A percentile compares a stretch with the other conserved stretches of the same genome.
Evolutionary conservation across 30 jellyfish, hydroid and myxozoan species (phyloP).

Genomic region (Morbakka virulenta): DNA sequence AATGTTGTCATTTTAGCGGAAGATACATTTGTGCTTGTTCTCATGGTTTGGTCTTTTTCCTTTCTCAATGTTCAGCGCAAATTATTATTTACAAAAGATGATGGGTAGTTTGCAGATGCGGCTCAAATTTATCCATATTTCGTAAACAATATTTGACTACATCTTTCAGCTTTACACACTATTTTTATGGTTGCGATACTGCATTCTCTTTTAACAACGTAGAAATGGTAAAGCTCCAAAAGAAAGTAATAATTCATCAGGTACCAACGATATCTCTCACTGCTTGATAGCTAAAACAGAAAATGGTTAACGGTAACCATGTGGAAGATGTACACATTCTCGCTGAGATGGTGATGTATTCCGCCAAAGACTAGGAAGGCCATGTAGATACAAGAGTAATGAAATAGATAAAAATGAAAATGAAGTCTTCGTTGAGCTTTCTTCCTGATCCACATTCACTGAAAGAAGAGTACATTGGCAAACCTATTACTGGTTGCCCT

Average conservation of each 20-base stretch:
- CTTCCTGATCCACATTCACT: constrained; percentile 43
- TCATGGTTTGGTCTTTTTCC: constrained; percentile 35
- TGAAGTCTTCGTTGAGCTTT: constrained; percentile 34
- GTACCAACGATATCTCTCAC: constrained; percentile 13
- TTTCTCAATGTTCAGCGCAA: constrained; percentile 11
- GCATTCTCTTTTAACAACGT: constrained; percentile 33
- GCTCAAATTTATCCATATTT: constrained; percentile 8
- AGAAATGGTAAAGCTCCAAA: constrained; percentile 10
- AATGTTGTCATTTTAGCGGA: constrained; percentile 30
- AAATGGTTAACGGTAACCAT: constrained; percentile 4
- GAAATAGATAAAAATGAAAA: constrained; percentile 11
- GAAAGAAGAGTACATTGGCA: constrained; percentile 41
- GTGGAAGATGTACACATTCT: constrained; percentile 15
- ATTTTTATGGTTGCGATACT: constrained; percentile 28
- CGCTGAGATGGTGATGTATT: constrained; percentile 31
- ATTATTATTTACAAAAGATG: constrained; percentile 13
- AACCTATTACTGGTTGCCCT: constrained; percentile 47
- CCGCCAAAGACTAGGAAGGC: constrained; percentile 28
- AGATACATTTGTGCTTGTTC: constrained; percentile 36
- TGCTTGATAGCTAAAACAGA: constrained; percentile 10
- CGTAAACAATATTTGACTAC: constrained; percentile 2
- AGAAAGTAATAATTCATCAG: constrained; percentile 36
- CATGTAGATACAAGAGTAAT: constrained; percentile 36
- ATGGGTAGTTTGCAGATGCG: constrained; percentile 32
- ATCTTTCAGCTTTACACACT: constrained; percentile 21